Evolutionary conservation across 2,113 vertebrate species (phyloP), one percentile per base, ranked within the genome.

Genomic region (Rhinogobius similis): DNA sequence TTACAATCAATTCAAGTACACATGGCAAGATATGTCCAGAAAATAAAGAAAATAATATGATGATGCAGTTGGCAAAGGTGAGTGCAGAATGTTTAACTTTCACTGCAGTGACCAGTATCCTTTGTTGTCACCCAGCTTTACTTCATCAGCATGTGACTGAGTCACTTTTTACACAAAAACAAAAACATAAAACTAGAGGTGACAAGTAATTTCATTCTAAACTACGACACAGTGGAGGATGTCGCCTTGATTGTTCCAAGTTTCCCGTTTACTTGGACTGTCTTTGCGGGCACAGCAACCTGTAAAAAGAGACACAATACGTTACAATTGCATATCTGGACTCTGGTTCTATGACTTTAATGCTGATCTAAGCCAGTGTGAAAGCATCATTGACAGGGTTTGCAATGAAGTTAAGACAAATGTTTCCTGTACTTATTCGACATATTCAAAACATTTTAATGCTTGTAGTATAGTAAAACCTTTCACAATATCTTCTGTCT

Each of bases 251-350:
- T 89, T 20, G 76, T 93, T 72, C 93, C 90, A 77, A 92, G 85
- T 61, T 89, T 89, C 56, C 92, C 91, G 10, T 93, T 93, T 71
- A 94, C 92, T 78, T 91, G 77, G 62, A 93, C 38, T 0, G 92
- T 94, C 78, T 92, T 94, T 66, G 64, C 78, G 67, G 89, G 84
- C 32, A 66, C 79, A 20, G 90, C 72, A 1, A 94, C 89, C 93
- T 94, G 70, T 75, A 68, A 71, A 68, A 71, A 59, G 56, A 80
- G 68, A 85, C 55, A 77, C 38, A 75, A 78, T 67, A 73, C 32
- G 41, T 77, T 27, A 79, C 68, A 44, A 76, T 81, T 74, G 46
- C 41, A 65, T 62, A 50, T 65, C 52, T 65, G n/a, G 29, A 62
- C 27, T 61, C 48, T 53, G 43, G 50, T 32, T 61, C 8, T 52